These are phyloP conservation scores for Drosophila nigricruria DNA, from an alignment of 2,888 invertebrate species.

Conservation along the genomic window DNA sequence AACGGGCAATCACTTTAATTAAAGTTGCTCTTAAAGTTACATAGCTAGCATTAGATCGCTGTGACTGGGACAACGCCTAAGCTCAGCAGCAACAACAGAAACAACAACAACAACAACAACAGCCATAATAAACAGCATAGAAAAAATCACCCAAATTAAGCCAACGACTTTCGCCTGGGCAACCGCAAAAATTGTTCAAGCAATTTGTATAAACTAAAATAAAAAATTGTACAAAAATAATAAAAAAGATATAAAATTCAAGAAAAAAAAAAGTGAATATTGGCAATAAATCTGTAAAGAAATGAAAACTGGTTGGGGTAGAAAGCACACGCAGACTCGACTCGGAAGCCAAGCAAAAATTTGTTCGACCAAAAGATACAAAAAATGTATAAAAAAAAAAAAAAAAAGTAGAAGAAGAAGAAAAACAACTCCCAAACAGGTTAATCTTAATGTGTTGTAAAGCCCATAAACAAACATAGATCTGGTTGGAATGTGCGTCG, in stretches of 20 bases:
- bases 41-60: slow-evolving; percentile 50
- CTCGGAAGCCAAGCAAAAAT: slow-evolving; percentile 48
- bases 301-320: slow-evolving; percentile 72
- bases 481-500: slow-evolving; percentile 32
- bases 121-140: slow-evolving; percentile 11
- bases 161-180: slow-evolving; percentile 68
- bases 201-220: slow-evolving; percentile 68
- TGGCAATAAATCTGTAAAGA: slow-evolving; percentile 71
- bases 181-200: slow-evolving; percentile 61
- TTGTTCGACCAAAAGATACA: slow-evolving; percentile 22
- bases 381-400: slow-evolving; percentile 5
- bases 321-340: slow-evolving; percentile 58
- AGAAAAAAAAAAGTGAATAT: slow-evolving; percentile 58
- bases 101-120: slow-evolving; percentile 12
- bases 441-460: slow-evolving; percentile 39
- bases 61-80: slow-evolving; percentile 68
- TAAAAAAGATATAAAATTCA: slow-evolving; percentile 1
- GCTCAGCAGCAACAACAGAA: slow-evolving; percentile 25
- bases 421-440: slow-evolving; percentile 43
- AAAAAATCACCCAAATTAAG: slow-evolving; percentile 51
- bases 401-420: not conserved
- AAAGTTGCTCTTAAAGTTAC: slow-evolving; percentile 60
- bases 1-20: slow-evolving; percentile 70
- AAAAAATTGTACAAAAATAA: slow-evolving; percentile 23
- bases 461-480: slow-evolving; percentile 45